Base-by-base conservation (phyloP, 2,113 vertebrate species). In the Cyprinus carpio region DNA sequence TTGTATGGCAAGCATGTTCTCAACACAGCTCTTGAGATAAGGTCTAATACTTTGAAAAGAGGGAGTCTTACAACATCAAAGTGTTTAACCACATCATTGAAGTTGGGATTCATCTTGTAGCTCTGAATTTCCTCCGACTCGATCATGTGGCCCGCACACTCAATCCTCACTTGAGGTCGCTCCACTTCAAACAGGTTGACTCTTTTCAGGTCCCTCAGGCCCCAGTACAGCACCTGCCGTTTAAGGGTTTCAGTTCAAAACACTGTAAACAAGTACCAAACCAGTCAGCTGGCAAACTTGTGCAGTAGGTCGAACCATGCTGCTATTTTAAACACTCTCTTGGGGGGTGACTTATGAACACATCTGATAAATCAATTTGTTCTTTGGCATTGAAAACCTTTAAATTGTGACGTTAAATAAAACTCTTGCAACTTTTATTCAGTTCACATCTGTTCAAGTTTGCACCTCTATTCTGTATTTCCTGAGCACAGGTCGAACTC, bases 181-280 rank as follows among this genome's bases (percentile, higher is more conserved):
- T 97, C 95, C 83, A 99, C 97, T 87, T 97, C 95, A 0, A 99
- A 98, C 46, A 99, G 91, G 74, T 99, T 95, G 87, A 99, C 95
- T 23, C 96, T 88, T 85, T 95, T 96, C 79, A 99, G 93, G 85
- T 96, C 94, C 40, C 97, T 91, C 27, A 99, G 91, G 56, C 97
- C 98, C 97, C 97, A 98, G 93, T 98, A 97, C 74, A 99, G 92
- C 87, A 97, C 95, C 98, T 99, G 69, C 20, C 34, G 2, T 60
- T 60, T 56, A 15, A 54, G 15, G 60, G 74, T n/a, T 69, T 7
- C 12, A 46, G 74, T 49, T 27, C 23, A 76, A 83, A 76, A 54
- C 60, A 54, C 51, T 75, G 72, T 27, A 40, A 18, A 37, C 37
- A 40, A 37, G 25, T 18, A 40, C 10, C 16, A 75, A 27, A 31